Conservation (phyloP, 1,140 invertebrate genomes). For the Hirudo medicinalis region DNA sequence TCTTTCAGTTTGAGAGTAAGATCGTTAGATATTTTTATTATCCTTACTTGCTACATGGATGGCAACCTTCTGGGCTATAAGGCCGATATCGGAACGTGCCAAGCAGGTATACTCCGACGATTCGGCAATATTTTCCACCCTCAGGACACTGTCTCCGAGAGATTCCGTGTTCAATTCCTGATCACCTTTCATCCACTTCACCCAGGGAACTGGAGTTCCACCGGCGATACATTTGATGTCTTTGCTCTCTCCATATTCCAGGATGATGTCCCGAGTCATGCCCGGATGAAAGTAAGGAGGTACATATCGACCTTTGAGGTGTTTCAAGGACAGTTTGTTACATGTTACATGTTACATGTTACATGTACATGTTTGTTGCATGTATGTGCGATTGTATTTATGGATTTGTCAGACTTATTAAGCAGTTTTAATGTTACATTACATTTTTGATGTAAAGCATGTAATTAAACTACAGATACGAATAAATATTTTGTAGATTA, state of each 20-base stretch:
- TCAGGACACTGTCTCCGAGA: constrained; percentile 59
- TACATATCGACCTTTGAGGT: constrained; percentile 64
- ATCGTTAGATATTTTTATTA: background rate
- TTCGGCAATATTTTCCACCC: constrained; percentile 69
- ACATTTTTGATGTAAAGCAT: too few species aligned
- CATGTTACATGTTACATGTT: too few species aligned
- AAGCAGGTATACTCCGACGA: constrained; percentile 92
- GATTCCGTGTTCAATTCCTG: constrained; percentile 62
- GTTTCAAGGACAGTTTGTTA: too few species aligned
- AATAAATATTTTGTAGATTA: too few species aligned
- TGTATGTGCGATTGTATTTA: too few species aligned
- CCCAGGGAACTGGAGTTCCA: constrained; percentile 89
- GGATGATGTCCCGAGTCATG: constrained; percentile 63
- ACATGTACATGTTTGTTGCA: too few species aligned
- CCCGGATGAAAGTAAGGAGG: constrained; percentile 84
- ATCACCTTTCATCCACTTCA: constrained; percentile 79
- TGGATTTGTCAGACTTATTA: too few species aligned
- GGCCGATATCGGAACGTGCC: constrained; percentile 76
- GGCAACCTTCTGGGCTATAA: background rate
- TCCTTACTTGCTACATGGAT: background rate
- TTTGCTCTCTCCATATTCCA: constrained; percentile 72
- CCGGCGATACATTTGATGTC: constrained; percentile 90
- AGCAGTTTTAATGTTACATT: too few species aligned
- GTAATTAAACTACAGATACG: too few species aligned
- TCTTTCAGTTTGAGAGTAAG: too few species aligned